Conservation (phyloP, 2,797 vertebrate species). For the Schizothorax lantsangensis region DNA sequence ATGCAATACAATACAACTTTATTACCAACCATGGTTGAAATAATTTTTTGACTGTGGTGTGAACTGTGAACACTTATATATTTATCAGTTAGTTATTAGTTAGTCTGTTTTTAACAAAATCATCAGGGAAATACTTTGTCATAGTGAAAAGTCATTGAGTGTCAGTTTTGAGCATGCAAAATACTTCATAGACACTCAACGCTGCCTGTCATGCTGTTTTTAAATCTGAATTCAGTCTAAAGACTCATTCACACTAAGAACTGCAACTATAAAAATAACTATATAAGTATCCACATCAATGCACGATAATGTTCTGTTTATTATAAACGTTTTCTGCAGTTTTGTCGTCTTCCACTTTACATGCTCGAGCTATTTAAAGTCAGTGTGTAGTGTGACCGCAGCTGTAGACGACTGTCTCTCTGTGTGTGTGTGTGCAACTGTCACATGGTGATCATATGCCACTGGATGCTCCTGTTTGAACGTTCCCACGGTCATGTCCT, state of each 20-base stretch:
- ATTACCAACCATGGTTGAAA: not conserved
- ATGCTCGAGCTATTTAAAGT: not conserved
- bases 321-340: not conserved
- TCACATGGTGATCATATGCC: conserved; percentile 63
- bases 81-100: not conserved
- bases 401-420: not conserved
- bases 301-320: not conserved
- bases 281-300: not conserved
- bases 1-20: not conserved
- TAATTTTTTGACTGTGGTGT: not conserved
- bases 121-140: not conserved
- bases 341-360: not conserved
- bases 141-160: not conserved
- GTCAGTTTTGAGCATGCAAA: not conserved
- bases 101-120: not conserved
- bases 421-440: conserved; percentile 7
- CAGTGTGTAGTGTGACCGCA: not conserved
- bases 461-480: conserved; percentile 16
- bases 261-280: not conserved
- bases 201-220: not conserved
- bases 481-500: conserved; percentile 51
- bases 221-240: not conserved
- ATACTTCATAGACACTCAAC: not conserved
- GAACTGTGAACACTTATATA: not conserved
- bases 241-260: not conserved